Base-by-base conservation (phyloP, 1,140 invertebrate species). In the Scaptomyza montana region DNA sequence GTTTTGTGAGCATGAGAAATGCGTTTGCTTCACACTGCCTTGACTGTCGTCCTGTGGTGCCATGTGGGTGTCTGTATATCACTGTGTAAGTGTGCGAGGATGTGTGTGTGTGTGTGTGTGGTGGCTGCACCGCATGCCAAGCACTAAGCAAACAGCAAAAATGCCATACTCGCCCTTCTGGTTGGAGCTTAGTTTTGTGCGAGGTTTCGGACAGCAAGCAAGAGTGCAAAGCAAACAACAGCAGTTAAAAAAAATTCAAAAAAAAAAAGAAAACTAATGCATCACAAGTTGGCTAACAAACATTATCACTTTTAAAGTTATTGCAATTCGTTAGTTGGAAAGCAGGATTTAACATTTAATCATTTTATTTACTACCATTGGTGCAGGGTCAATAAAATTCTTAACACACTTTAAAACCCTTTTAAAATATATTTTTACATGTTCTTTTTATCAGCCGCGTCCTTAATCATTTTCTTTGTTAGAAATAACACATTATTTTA, bases 201-300 rank as follows among this genome's bases (percentile, higher is more conserved):
- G 19, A 63, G 59, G 54, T 65, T 64, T 76, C 55, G 81, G 77
- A 80, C 81, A 68, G 74, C 74, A 68, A 67, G 77, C 74, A 87
- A 67, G 1, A 85, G 81, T 87, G 81, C 82, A 81, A 49, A 68
- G 82, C 75, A 87, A 85, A 85, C 81, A 85, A 85, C 41, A 72
- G 36, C 61, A 66, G 61, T 69, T 72, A 67, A 72, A 62, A 80
- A 75, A 55, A 76, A 60, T 45, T 12, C n/a, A 69, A 74, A 46
- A 61, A 80, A 65, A 72, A 64, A 71, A 84, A 72, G 63, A n/a
- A n/a, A n/a, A n/a, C n/a, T n/a, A n/a, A n/a, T 74, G 53, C 78
- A 76, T 71, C 67, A 60, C 47, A 63, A 65, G 64, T 71, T 75
- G 56, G 33, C 53, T 54, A 84, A 64, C 64, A 82, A 82, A 74